These are phyloP conservation scores for Magallana ariakensis DNA, from an alignment of 1,140 invertebrate species.

Conservation along the genomic window DNA sequence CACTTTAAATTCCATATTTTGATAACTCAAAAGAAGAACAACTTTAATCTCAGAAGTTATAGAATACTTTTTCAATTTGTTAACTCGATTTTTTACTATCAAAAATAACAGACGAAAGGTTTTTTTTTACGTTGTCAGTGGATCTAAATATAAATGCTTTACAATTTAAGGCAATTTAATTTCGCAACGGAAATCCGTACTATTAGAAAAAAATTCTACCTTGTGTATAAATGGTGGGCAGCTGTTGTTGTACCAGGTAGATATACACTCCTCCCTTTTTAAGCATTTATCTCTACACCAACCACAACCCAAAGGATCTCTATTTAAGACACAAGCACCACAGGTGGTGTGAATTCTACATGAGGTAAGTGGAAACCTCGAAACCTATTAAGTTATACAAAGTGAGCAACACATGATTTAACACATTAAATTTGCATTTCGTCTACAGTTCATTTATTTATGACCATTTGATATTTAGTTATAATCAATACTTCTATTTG, in stretches of 20 bases:
- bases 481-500: background rate
- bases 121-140: too few species aligned
- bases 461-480: background rate
- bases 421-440: too few species aligned
- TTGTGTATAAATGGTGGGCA: conserved; percentile 62
- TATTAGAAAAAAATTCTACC: conserved; percentile 52
- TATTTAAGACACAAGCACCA: conserved; percentile 67
- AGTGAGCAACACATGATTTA: background rate
- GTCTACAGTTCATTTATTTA: too few species aligned
- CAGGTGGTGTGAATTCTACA: conserved; percentile 75
- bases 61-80: too few species aligned
- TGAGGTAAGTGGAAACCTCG: conserved; percentile 72
- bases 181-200: too few species aligned
- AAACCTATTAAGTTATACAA: conserved; percentile 65
- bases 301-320: conserved; percentile 76
- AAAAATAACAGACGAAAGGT: too few species aligned
- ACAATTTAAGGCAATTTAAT: too few species aligned
- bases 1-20: too few species aligned
- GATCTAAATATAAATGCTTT: too few species aligned
- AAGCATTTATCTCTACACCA: conserved; percentile 69
- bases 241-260: conserved; percentile 41
- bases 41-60: too few species aligned
- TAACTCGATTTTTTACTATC: too few species aligned
- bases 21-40: too few species aligned
- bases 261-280: conserved; percentile 22